phyloP scores from a whole-genome alignment of 1,140 invertebrate genomes.

The Vanessa tameamea region DNA sequence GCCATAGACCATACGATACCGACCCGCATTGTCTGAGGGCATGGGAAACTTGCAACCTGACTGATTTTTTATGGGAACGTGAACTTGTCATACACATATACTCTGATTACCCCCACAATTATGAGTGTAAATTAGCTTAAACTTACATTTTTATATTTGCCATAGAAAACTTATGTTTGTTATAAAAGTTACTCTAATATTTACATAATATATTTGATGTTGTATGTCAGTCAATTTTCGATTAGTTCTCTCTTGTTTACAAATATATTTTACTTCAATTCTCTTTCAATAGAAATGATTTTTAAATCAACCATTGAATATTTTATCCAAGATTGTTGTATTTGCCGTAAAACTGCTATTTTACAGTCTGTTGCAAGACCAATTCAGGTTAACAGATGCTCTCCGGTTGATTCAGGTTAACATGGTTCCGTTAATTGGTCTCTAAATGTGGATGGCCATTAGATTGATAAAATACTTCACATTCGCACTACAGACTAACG shows the following conservation, averaged over 20 bases:
- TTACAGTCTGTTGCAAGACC: conserved; percentile 22
- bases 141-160: too few species aligned
- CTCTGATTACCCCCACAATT: background rate
- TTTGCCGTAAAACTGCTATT: conserved; percentile 1
- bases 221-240: too few species aligned
- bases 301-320: too few species aligned
- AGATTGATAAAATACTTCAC: conserved; percentile 28
- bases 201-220: too few species aligned
- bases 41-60: conserved; percentile 44
- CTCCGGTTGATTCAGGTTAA: conserved; percentile 33
- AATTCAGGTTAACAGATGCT: conserved; percentile 38
- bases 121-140: too few species aligned
- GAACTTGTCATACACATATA: conserved; percentile 36
- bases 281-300: too few species aligned
- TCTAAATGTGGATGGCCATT: conserved; percentile 33
- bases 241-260: too few species aligned
- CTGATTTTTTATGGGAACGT: conserved; percentile 43
- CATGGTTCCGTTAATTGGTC: conserved; percentile 34
- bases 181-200: too few species aligned
- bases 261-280: too few species aligned
- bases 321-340: background rate
- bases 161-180: too few species aligned
- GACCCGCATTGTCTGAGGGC: conserved; percentile 42
- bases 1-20: conserved; percentile 34
- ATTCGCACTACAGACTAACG: conserved; percentile 6